Evolutionary conservation across 1,140 invertebrate species (phyloP).

Genomic region (Gonatopus flavifemur): DNA sequence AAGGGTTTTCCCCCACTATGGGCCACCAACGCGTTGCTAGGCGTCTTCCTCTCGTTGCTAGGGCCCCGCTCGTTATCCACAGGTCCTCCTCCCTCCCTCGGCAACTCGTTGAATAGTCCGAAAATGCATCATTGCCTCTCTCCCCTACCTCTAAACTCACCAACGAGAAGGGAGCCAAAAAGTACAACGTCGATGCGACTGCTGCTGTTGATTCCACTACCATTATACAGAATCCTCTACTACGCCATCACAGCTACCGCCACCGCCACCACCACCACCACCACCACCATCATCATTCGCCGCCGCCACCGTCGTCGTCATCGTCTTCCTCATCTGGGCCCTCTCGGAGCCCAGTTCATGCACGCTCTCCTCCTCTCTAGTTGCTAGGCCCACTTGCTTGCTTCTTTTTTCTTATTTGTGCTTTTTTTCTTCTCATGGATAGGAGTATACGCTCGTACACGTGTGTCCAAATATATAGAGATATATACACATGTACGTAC

Average conservation of each 20-base stretch:
- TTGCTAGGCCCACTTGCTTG: slow-evolving; percentile 54
- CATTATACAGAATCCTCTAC: not conserved
- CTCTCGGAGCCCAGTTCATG: too few species aligned
- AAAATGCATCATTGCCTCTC: slow-evolving; percentile 47
- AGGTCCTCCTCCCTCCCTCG: slow-evolving; percentile 14
- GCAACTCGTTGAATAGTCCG: slow-evolving; percentile 45
- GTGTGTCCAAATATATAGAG: slow-evolving; percentile 5
- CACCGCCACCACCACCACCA: not conserved
- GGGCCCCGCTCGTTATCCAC: slow-evolving; percentile 34
- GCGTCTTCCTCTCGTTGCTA: slow-evolving; percentile 55
- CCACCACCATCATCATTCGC: slow-evolving; percentile 12
- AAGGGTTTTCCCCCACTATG: slow-evolving; percentile 28
- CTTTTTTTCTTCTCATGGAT: not conserved
- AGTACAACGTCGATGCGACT: too few species aligned
- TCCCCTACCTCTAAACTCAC: slow-evolving; percentile 37
- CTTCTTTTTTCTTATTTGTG: slow-evolving; percentile 23
- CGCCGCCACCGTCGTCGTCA: slow-evolving; percentile 4
- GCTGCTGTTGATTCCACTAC: too few species aligned
- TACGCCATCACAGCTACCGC: slow-evolving; percentile 1
- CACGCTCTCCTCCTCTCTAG: slow-evolving; percentile 40
- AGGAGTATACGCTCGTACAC: slow-evolving; percentile 3
- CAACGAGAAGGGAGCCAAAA: slow-evolving; percentile 28
- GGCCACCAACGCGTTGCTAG: slow-evolving; percentile 46
- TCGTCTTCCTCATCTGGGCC: slow-evolving; percentile 10
- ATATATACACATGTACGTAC: slow-evolving; percentile 14